Evolutionary conservation across 92 coral and sea anemone species (phyloP), one percentile per base, ranked within the genome.

Genomic region (Epizoanthus stellaris): DNA sequence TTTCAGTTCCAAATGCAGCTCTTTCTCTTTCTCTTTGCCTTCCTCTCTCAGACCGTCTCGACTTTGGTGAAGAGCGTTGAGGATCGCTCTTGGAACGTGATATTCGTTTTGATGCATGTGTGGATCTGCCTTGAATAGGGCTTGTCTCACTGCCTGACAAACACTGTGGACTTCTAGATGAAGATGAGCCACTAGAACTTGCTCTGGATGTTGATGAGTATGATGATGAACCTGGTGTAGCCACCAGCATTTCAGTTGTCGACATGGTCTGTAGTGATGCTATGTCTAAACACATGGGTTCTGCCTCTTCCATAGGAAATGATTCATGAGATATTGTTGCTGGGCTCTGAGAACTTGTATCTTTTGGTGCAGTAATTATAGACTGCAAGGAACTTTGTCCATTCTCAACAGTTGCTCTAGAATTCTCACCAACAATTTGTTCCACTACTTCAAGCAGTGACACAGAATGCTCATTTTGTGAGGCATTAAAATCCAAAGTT

Each of bases 81-180:
- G 98, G 93, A n/a, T 92, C 98, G 71, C 98, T 94, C 67, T 69
- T 87, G 62, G 98, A 92, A 34, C 94, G 93, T 25, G 94, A 81
- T 12, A 90, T 49, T 15, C 94, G 92, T 34, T 94, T 94, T 60
- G 86, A 45, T 6, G 91, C 72, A 62, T 79, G 91, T 6, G 89
- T 91, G 1, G 95, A 86, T 68, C 89, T 88, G 17, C 40, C 87
- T 60, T 93, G 83, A 39, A 21, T 13, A 82, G 90, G 34, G 40
- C 73, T 13, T 58, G 62, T 60, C 42, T 17, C 70, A 54, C 80
- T 77, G 65, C 86, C 20, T 58, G 71, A 38, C 30, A 49, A 76
- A 6, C 19, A 4, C 19, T 71, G 79, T 39, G 83, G 38, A 73
- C 25, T 62, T 82, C 45, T 23, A 66, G 77, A 42, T 53, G 77